Evolutionary conservation across 2,888 invertebrate genomes (phyloP).

Genomic region (Cyclophora punctaria): DNA sequence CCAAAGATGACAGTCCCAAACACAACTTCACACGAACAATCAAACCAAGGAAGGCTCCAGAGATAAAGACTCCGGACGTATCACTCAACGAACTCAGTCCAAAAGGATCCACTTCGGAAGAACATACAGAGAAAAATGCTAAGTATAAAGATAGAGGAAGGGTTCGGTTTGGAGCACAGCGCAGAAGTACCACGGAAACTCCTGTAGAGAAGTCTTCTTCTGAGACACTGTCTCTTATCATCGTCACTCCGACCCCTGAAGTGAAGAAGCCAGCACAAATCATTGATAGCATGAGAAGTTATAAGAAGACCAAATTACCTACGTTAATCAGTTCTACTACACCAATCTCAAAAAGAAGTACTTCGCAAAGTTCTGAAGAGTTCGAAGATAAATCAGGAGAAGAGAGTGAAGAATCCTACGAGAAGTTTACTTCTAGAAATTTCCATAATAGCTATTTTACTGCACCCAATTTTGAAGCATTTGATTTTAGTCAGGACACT

Average conservation of each 20-base stretch:
- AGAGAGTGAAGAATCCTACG: conserved; percentile 44
- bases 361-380: conserved; percentile 34
- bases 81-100: conserved; percentile 59
- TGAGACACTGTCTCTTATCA: conserved; percentile 40
- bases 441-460: conserved; percentile 72
- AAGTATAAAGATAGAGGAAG: conserved; percentile 68
- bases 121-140: conserved; percentile 62
- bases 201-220: conserved; percentile 29
- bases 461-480: conserved; percentile 54
- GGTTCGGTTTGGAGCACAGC: conserved; percentile 41
- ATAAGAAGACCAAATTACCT: conserved; percentile 56
- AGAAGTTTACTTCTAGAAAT: conserved; percentile 68
- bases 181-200: conserved; percentile 44
- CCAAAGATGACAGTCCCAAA: conserved; percentile 41
- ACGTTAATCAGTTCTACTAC: conserved; percentile 32
- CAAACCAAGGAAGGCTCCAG: conserved; percentile 38
- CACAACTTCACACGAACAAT: conserved; percentile 35
- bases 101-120: conserved; percentile 58
- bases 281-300: conserved; percentile 53
- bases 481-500: conserved; percentile 38
- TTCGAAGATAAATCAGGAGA: conserved; percentile 46
- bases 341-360: conserved; percentile 26
- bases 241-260: conserved; percentile 63
- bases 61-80: conserved; percentile 48
- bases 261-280: conserved; percentile 56